Base-by-base conservation (phyloP, 2,888 invertebrate genomes). In the Ashinkailepas kermadecensis region DNA sequence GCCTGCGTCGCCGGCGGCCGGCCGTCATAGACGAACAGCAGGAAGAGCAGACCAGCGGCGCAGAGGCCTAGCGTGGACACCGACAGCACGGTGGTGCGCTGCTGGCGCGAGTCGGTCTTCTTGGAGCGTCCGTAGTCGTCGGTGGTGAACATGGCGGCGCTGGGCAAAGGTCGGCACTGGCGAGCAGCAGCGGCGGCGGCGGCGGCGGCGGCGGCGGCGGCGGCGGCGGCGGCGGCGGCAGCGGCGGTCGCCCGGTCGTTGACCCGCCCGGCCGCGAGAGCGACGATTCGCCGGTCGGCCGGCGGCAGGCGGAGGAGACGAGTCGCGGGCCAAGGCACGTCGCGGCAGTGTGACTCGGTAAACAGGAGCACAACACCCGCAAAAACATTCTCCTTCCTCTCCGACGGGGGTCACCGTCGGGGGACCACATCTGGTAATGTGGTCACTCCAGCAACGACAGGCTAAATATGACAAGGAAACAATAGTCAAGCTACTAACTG, bases 111-210 rank as follows among this genome's bases (percentile, higher is more conserved):
- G 74, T 74, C 74, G 18, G 74, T 74, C 74, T 74, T 74, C 54
- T 74, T 74, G 74, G 74, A 10, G 74, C 74, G 74, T 7, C 54
- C 74, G 74, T 74, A 74, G 18, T 74, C 74, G 74, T 74, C 74
- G 54, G 18, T 54, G 54, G 25, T 13, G 74, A 74, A 74, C 74
- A 74, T 74, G 54, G 54, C 18, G 74, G 10, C 39, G 39, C 39
- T 39, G 39, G 39, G 39, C 39, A 39, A 39, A 39, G 23, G 65
- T 23, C 65, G 65, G 65, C 65, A 23, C 65, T 65, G 23, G 65
- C 23, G n/a, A 23, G 65, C 65, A 10, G 65, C 23, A 39, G 39
- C 39, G 39, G 23, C 65, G 23, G 65, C 65, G 23, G 65, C n/a
- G 23, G 23, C 65, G 65, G 65, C 65, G 65, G 62, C 62, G 62